Evolutionary conservation across 2,797 vertebrate genomes (phyloP), one percentile per base, ranked within the genome.

Genomic region (Micrastur ruficollis): DNA sequence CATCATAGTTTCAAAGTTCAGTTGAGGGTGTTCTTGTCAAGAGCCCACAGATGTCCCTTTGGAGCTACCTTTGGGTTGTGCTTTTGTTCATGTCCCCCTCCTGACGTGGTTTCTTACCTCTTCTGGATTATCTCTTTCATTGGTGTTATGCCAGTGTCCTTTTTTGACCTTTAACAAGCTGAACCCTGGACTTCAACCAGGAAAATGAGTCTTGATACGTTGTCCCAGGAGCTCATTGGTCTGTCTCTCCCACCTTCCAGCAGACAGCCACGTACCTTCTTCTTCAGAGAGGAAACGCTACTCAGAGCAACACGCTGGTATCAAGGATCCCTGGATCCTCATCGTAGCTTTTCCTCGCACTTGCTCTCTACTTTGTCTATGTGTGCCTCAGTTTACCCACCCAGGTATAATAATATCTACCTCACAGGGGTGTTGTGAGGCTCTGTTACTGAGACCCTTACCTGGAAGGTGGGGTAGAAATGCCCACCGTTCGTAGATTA

Each of bases 341-440:
- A 1, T 9, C 0, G 2, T 27, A 31, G 71, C 31, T 85, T 89
- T 76, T 62, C 66, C 67, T 78, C 47, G 18, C 36, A 6, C 29
- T 89, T 88, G 53, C 34, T 93, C 61, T 78, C 42, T 74, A 42
- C 49, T 50, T 50, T 2, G 9, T 72, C 73, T 89, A 19, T 16
- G 29, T 1, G 55, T 87, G 90, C 78, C 81, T 93, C 93, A 47
- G 23, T 91, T 94, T 95, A 71, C 89, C 49, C 81, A 74, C 31
- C 74, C 78, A 90, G 86, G 81, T 91, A 61, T 56, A 78, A n/a
- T 68, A 79, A 53, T n/a, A 93, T 90, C 88, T 91, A 72, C 90
- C 93, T 95, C 90, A 76, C 62, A 79, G 78, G 47, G 81, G 78
- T 94, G 88, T 81, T 90, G 83, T 80, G 90, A 95, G 94, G 72